Percentiles rank a stretch among this genome's conserved stretches.
phyloP scores from a whole-genome alignment of 1,140 invertebrate species.

The Euwallacea fornicatus region DNA sequence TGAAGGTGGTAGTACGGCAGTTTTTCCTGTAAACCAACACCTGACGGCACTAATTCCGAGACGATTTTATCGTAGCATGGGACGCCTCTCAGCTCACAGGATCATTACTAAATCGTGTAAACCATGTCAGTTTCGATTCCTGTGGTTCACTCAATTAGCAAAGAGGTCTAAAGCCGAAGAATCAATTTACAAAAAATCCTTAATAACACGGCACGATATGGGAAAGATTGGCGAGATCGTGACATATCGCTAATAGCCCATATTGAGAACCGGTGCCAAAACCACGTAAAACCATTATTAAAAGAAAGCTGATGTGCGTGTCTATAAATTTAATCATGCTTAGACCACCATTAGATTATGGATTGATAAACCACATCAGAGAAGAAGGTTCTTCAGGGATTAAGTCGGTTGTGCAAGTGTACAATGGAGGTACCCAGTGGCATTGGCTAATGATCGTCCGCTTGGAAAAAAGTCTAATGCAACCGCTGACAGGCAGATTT shows the following conservation, averaged over 20 bases:
- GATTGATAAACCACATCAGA: too few relatives aligned
- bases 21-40: too few relatives aligned
- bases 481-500: conserved; percentile 21
- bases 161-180: not conserved
- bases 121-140: too few relatives aligned
- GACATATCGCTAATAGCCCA: conserved; percentile 12
- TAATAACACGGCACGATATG: conserved; percentile 1
- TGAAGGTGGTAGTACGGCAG: too few relatives aligned
- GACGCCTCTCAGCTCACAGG: too few relatives aligned
- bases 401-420: too few relatives aligned
- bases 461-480: conserved; percentile 17
- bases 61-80: too few relatives aligned
- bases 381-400: too few relatives aligned
- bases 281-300: conserved; percentile 11
- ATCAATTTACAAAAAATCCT: conserved; percentile 7
- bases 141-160: too few relatives aligned
- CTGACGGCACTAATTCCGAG: too few relatives aligned
- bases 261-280: conserved; percentile 4
- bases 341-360: not conserved
- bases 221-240: not conserved
- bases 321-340: conserved; percentile 8
- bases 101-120: too few relatives aligned
- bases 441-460: conserved; percentile 15
- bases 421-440: not conserved
- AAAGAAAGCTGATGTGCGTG: conserved; percentile 1